Evolutionary conservation across 2,888 invertebrate genomes (phyloP), one percentile per base, ranked within the genome.

Genomic region (Phragmatobia fuliginosa): DNA sequence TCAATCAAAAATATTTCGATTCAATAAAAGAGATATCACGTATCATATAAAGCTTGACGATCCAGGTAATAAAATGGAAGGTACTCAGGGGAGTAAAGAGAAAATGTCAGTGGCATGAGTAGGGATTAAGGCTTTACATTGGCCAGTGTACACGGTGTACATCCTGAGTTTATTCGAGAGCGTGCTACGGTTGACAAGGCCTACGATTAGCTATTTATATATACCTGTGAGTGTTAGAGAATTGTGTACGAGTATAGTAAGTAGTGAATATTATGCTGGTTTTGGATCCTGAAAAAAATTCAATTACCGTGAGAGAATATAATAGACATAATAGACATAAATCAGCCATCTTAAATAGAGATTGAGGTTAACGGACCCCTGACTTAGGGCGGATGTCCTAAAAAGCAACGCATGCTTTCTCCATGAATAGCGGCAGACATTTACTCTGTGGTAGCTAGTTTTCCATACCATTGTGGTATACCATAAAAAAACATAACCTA

Each of bases 101-200:
- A 77, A 78, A 80, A 79, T 71, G 75, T 77, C 75, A 80, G 28
- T 70, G 56, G 59, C n/a, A 66, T 69, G 75, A 78, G 71, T 67
- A 60, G 36, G 67, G 74, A 78, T 80, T 77, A 75, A 71, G 67
- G 61, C 72, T 70, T 76, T 67, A 72, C 68, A 68, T 67, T 62
- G 59, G 71, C 21, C 63, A 75, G 73, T 73, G 74, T 80, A 76
- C 73, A 70, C 71, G 65, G 61, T 72, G 41, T 65, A 58, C 60
- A 67, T 68, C 36, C 69, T 62, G 49, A 3, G 66, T 73, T 72
- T 71, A 76, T 76, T 72, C 76, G 63, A 63, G 58, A 28, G 72
- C 62, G 71, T 71, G 76, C 70, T 61, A 14, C 32, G n/a, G 31
- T 45, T 45, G 38, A 41, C 3, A 1, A 31, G 16, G 61, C 62